Conservation (phyloP, 2,113 vertebrate genomes). For the Prolemur simus region DNA sequence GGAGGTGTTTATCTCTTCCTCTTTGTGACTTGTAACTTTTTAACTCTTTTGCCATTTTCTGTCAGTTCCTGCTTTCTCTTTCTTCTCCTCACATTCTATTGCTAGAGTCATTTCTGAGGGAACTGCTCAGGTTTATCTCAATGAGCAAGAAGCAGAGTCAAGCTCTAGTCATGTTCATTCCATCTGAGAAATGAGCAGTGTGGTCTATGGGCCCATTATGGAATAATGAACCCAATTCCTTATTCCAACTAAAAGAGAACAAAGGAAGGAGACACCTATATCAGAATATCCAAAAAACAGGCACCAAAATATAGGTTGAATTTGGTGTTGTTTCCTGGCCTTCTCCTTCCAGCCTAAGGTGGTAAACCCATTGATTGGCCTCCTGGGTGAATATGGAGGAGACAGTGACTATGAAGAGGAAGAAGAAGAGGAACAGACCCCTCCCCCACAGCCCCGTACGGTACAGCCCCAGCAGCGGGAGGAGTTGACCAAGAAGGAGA, state of each 20-base stretch:
- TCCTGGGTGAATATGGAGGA: slow-evolving; percentile 95
- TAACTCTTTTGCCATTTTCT: not conserved
- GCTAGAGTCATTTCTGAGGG: not conserved
- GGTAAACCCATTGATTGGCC: slow-evolving; percentile 94
- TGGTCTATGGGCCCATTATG: not conserved
- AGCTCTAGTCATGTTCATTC: not conserved
- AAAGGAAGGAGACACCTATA: not conserved
- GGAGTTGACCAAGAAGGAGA: slow-evolving; percentile 82
- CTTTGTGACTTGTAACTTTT: not conserved
- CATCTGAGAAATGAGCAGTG: not conserved
- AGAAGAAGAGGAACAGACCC: slow-evolving; percentile 89
- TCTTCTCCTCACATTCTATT: not conserved
- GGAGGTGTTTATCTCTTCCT: not conserved
- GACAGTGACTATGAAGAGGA: slow-evolving; percentile 97
- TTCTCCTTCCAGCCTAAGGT: slow-evolving; percentile 89
- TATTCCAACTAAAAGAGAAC: not conserved
- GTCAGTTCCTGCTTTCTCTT: not conserved
- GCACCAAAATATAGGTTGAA: not conserved
- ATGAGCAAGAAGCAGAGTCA: not conserved
- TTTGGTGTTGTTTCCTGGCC: not conserved
- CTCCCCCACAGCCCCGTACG: slow-evolving; percentile 75
- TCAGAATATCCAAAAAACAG: not conserved
- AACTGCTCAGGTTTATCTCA: not conserved
- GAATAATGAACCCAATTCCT: not conserved
- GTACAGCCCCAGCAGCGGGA: slow-evolving; percentile 74